Base-by-base conservation (phyloP, 2,797 vertebrate genomes). In the Acipenser oxyrinchus region DNA sequence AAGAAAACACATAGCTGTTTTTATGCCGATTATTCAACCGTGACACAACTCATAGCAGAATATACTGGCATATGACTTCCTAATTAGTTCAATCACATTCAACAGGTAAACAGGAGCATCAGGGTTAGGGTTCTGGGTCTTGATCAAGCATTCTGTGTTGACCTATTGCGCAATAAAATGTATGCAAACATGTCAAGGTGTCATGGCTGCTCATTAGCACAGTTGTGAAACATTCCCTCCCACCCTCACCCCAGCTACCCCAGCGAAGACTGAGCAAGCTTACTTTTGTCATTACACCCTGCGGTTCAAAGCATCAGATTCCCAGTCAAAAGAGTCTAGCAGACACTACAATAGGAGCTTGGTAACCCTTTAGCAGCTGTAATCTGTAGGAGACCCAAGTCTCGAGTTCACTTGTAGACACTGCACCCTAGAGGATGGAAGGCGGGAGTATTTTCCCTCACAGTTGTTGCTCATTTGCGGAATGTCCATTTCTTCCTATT, bases 11-110 rank as follows among this genome's bases (percentile, higher is more conserved):
- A 37, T 37, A 37, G 37, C 37, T 37, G 37, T 37, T 37, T 37
- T 37, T 37, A 37, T 37, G 5, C 37, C 37, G 5, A 37, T 37
- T 37, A 37, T 5, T 37, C 37, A 37, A 5, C 1, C 5, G 37
- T 37, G 37, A 5, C 37, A 37, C 4, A 37, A 37, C 37, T 37
- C 37, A 37, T 37, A 37, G 0, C 37, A 4, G 37, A 37, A 37
- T 67, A 68, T 73, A 72, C 15, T 72, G 74, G 66, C 72, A 74
- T 74, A 74, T 69, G 73, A 68, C 69, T 66, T 67, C 60, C 70
- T 66, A 73, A 78, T 81, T 79, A 81, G 79, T 81, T 81, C 78
- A 75, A 70, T 79, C 69, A 73, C 76, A 75, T 68, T 67, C 60
- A 72, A 73, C 70, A 73, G 69, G 75, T 70, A 71, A 74, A 75